Conservation (phyloP, 2,113 vertebrate species). For the Tragelaphus imberbis region DNA sequence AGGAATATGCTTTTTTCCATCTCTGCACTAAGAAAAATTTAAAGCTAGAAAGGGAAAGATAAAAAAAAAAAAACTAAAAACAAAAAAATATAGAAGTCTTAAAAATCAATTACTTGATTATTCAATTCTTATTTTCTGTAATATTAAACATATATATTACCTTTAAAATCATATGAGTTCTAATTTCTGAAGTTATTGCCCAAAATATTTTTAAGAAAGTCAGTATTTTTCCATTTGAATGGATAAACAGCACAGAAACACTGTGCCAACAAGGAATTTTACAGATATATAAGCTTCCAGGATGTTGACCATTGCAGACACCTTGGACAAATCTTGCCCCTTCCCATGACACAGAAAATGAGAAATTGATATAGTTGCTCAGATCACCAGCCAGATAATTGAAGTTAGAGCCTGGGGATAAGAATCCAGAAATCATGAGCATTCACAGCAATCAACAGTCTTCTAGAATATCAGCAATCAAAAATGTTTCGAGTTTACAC, state of each 20-base stretch:
- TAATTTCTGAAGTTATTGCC: background rate
- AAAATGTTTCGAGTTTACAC: background rate
- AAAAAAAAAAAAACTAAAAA: background rate
- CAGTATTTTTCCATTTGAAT: background rate
- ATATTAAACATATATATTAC: background rate
- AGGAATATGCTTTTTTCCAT: background rate
- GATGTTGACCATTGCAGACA: background rate
- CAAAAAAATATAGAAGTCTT: background rate
- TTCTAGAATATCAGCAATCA: slow-evolving; percentile 39
- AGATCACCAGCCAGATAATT: background rate
- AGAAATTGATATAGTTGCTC: slow-evolving; percentile 16
- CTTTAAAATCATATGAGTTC: slow-evolving; percentile 8
- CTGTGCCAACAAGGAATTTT: background rate
- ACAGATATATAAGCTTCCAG: background rate
- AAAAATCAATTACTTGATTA: background rate
- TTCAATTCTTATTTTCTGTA: background rate
- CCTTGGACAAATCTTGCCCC: background rate
- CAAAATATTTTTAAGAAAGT: background rate
- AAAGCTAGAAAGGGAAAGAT: background rate
- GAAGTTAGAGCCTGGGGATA: background rate
- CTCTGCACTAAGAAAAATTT: background rate
- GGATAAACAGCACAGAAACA: background rate
- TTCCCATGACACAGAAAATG: background rate
- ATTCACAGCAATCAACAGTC: background rate
- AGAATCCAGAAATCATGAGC: background rate